Base-by-base conservation (phyloP, 30 jellyfish, hydroid and myxozoan species). In the Phacellophora camtschatica region DNA sequence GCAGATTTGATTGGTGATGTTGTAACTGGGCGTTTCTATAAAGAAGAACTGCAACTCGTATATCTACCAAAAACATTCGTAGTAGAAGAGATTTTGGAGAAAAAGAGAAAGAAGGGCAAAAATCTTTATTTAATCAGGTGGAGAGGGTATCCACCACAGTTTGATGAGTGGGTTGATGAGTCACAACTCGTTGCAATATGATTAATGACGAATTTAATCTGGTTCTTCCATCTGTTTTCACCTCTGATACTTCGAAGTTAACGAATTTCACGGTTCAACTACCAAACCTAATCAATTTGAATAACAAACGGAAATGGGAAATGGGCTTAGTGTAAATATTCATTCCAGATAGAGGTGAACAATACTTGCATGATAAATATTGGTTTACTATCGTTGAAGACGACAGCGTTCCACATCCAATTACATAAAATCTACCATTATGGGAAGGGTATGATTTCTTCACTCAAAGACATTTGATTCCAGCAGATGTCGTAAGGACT, bases 1-100 rank as follows among this genome's bases (percentile, higher is more conserved):
- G 71, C 37, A 33, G 95, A 70, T 68, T 78, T 57, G 72, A 37
- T 33, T 5, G 84, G 43, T 36, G 87, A 71, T 19, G 35, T 10
- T 11, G 54, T 83, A 25, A 16, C 42, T 16, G 88, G 77, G 5
- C 81, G 79, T 15, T 83, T 83, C 54, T 83, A 83, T 34, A 20
- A 31, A 33, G 48, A 69, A n/a, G 95, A 83, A 70, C 49, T 83
- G 3, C 95, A 56, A 32, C 16, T 19, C 28, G 82, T 83, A 42
- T 28, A 28, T 33, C 85, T 57, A 7, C 82, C 82, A 4, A 43
- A 41, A 68, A 68, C 82, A 41, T 68, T 68, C 35, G 82, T 68
- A 7, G 66, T 68, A 6, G 82, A 68, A 53, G 35, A 68, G 42
- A 22, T 43, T 4, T 24, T 68, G 30, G 28, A 22, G 30, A 24